Percentiles rank a stretch among this genome's conserved stretches.
These are phyloP conservation scores for Crocallis elinguaria DNA, from an alignment of 2,888 invertebrate species.

Conservation along the genomic window DNA sequence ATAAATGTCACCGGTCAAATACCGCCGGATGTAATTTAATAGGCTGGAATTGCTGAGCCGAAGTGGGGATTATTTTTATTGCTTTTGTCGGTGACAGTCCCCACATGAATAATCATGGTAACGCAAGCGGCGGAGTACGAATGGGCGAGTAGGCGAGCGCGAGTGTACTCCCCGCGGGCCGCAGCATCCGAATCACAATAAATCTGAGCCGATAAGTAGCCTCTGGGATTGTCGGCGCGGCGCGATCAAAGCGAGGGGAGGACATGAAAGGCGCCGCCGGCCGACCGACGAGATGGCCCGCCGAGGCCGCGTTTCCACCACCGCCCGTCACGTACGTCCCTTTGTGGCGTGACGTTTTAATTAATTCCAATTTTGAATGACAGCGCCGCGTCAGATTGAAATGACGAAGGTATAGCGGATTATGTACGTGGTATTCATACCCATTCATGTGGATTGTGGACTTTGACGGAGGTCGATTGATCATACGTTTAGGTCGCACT, in stretches of 20 bases:
- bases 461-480: slow-evolving; percentile 34
- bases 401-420: slow-evolving; percentile 61
- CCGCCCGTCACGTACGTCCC: slow-evolving; percentile 63
- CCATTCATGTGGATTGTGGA: slow-evolving; percentile 16
- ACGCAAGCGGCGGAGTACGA: slow-evolving; percentile 56
- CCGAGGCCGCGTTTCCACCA: slow-evolving; percentile 64
- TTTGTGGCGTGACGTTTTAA: slow-evolving; percentile 61
- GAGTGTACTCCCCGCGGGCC: slow-evolving; percentile 63
- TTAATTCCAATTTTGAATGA: slow-evolving; percentile 73
- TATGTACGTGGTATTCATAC: slow-evolving; percentile 3
- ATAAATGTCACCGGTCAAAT: slow-evolving; percentile 22
- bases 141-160: slow-evolving; percentile 51
- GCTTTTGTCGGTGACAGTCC: slow-evolving; percentile 52
- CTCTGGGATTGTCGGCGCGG: slow-evolving; percentile 81
- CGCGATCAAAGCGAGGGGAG: slow-evolving; percentile 78
- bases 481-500: neutral
- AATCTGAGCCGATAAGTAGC: slow-evolving; percentile 84
- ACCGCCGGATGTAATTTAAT: slow-evolving; percentile 28
- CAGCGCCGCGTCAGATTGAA: slow-evolving; percentile 55
- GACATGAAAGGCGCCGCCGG: slow-evolving; percentile 78
- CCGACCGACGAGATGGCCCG: slow-evolving; percentile 24
- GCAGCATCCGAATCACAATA: slow-evolving; percentile 82
- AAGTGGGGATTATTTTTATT: slow-evolving; percentile 25
- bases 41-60: slow-evolving; percentile 23
- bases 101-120: slow-evolving; percentile 54